Evolutionary conservation across 2,888 invertebrate species (phyloP).

Genomic region (Dugesia japonica): DNA sequence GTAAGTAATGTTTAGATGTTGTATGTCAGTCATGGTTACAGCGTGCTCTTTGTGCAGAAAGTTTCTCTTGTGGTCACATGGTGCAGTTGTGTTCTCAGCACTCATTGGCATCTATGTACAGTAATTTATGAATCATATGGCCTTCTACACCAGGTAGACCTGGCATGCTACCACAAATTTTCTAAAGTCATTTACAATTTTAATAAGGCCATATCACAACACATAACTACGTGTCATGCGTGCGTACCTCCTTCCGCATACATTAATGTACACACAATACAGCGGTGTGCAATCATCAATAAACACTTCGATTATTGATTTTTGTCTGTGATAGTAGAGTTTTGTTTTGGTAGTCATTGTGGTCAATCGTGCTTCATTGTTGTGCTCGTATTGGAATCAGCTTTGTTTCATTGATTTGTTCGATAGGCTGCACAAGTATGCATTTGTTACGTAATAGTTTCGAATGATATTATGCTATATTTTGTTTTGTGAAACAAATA

Average conservation of each 20-base stretch:
- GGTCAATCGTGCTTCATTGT: background rate
- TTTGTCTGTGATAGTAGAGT: conserved; percentile 5
- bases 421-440: conserved; percentile 4
- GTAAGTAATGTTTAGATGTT: too few relatives aligned
- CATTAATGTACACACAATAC: background rate
- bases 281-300: background rate
- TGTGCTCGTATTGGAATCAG: conserved; percentile 14
- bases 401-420: background rate
- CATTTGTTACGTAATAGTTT: conserved; percentile 9
- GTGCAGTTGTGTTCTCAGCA: conserved; percentile 10
- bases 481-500: too few relatives aligned
- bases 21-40: background rate
- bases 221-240: background rate
- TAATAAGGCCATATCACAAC: conserved; percentile 4
- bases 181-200: background rate
- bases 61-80: background rate
- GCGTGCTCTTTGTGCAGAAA: background rate
- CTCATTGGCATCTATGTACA: conserved; percentile 1
- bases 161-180: background rate
- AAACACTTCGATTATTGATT: conserved; percentile 6
- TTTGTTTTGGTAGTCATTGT: conserved; percentile 13
- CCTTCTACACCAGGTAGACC: background rate
- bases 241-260: background rate
- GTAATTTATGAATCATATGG: background rate
- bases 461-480: background rate